Evolutionary conservation across 2,113 vertebrate genomes (phyloP).

Genomic region (Mustela nigripes): DNA sequence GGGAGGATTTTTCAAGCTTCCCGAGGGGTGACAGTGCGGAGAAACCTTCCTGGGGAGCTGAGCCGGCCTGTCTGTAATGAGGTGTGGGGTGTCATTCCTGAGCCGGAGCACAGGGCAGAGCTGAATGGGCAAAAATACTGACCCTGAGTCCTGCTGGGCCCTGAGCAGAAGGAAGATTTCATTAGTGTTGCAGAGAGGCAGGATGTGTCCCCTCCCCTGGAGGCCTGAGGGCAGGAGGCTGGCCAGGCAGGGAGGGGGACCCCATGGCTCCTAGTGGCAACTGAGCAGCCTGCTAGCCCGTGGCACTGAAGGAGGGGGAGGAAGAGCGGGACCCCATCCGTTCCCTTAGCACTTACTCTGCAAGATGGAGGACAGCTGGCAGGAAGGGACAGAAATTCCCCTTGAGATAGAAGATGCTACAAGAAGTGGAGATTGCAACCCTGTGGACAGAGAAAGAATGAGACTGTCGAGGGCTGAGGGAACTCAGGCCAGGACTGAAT

Average conservation of each 20-base stretch:
- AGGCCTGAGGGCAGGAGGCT: background rate
- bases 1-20: background rate
- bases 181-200: constrained; percentile 2
- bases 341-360: background rate
- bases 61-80: background rate
- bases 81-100: background rate
- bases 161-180: constrained; percentile 29
- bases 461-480: background rate
- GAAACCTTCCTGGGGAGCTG: background rate
- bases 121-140: background rate
- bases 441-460: background rate
- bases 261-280: background rate
- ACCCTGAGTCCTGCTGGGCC: background rate
- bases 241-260: background rate
- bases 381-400: background rate
- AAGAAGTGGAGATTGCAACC: rapidly evolving
- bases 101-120: background rate
- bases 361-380: background rate
- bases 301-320: background rate
- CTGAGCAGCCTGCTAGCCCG: background rate
- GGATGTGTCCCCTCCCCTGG: background rate
- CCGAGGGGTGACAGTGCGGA: background rate
- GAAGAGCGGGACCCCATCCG: background rate
- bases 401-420: background rate
- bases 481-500: no score